Percentiles rank a stretch among this genome's conserved stretches.
phyloP scores from a whole-genome alignment of 2,797 vertebrate genomes.

The Melanotaenia boesemani region DNA sequence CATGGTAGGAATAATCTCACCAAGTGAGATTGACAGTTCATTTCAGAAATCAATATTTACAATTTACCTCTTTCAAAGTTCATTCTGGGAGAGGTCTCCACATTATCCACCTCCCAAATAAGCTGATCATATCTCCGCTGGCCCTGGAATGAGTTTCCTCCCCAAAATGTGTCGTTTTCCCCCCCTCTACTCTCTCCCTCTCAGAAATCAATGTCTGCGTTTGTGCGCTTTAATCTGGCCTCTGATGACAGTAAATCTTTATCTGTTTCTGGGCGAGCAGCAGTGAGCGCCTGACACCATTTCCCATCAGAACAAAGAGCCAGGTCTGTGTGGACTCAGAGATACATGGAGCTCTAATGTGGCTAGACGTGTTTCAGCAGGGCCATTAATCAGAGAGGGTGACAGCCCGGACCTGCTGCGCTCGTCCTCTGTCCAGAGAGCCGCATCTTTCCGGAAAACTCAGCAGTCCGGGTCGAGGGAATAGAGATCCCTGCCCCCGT shows the following conservation, averaged over 20 bases:
- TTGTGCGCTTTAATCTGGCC: constrained; percentile 95
- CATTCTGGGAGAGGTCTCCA: constrained; percentile 94
- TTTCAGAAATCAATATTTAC: constrained; percentile 99
- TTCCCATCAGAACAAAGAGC: constrained; percentile 96
- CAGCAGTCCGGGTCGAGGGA: too few relatives aligned
- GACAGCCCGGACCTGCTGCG: constrained; percentile 81
- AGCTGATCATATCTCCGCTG: constrained; percentile 97
- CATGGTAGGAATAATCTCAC: constrained; percentile 94
- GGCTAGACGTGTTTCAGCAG: constrained; percentile 92
- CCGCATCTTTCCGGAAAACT: too few relatives aligned
- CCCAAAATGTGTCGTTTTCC: constrained; percentile 89
- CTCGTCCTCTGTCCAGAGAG: constrained; percentile 33
- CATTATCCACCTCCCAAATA: constrained; percentile 97
- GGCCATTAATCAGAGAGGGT: constrained; percentile 94
- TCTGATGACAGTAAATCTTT: constrained; percentile 99
- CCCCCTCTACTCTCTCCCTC: constrained; percentile 63
- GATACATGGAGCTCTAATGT: constrained; percentile 94
- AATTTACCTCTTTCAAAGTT: constrained; percentile 99
- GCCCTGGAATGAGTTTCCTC: constrained; percentile 95
- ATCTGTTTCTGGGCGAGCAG: constrained; percentile 96
- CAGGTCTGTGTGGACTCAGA: constrained; percentile 90
- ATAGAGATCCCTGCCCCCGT: too few relatives aligned
- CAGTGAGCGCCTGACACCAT: constrained; percentile 92
- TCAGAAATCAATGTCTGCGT: constrained; percentile 97
- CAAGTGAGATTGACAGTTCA: constrained; percentile 95